A percentile compares a stretch with the other conserved stretches of the same genome.
phyloP scores from a whole-genome alignment of 92 coral and sea anemone species.

The Plumapathes pennacea region DNA sequence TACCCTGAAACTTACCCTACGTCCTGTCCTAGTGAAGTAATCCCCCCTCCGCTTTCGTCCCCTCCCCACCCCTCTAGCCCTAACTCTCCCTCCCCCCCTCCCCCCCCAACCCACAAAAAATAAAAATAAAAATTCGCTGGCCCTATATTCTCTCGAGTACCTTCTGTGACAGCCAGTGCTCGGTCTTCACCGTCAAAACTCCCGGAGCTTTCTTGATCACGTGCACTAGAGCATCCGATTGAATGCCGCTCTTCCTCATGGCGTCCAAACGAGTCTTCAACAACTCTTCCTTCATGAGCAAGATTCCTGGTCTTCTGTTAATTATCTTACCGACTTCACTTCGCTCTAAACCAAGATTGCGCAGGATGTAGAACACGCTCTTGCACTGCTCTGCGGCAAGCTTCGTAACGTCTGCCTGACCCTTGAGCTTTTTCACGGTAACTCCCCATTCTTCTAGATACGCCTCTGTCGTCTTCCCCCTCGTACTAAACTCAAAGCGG shows the following conservation, averaged over 20 bases:
- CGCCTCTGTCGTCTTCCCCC: constrained; percentile 30
- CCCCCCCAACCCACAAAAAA: background rate
- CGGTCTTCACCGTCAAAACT: constrained; percentile 73
- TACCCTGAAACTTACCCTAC: no score
- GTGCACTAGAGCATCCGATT: constrained; percentile 53
- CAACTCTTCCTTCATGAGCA: constrained; percentile 60
- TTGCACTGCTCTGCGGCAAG: constrained; percentile 45
- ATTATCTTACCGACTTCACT: constrained; percentile 48
- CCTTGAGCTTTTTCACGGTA: constrained; percentile 18
- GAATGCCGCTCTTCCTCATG: constrained; percentile 65
- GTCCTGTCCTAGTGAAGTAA: no score
- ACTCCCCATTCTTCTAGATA: constrained; percentile 34
- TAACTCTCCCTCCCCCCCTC: background rate
- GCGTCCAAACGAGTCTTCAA: constrained; percentile 51
- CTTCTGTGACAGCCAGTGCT: constrained; percentile 65
- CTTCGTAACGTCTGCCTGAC: constrained; percentile 37
- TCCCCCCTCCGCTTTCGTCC: no score
- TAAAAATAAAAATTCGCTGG: no score
- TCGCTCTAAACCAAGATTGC: constrained; percentile 43
- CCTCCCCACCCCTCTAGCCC: no score
- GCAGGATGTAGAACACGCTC: constrained; percentile 31
- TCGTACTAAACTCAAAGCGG: no score
- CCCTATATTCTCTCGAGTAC: no score
- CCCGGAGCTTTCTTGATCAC: constrained; percentile 82
- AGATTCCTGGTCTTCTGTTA: constrained; percentile 65